Evolutionary conservation across 2,888 invertebrate species (phyloP), one percentile per base, ranked within the genome.

Genomic region (Linnaemya tessellans): DNA sequence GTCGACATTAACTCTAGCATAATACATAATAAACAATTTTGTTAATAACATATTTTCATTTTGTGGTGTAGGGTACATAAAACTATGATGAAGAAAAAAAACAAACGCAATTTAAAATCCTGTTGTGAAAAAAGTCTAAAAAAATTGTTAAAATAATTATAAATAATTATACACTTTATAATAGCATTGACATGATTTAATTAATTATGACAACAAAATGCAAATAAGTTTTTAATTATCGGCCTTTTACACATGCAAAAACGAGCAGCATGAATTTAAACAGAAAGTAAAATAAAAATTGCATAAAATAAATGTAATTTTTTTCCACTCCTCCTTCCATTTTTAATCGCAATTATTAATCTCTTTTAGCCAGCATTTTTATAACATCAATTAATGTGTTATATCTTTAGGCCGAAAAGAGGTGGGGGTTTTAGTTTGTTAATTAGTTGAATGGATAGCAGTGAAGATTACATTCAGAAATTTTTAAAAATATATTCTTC

Each of bases 161-260:
- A 85, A 85, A 85, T 79, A 85, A 85, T 85, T 85, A 85, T 80
- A 71, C 79, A 73, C 70, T 79, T 80, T 85, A 71, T 82, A 82
- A 82, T 67, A 82, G 79, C 85, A 82, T 82, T 85, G 82, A 85
- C 85, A 85, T 82, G 85, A 85, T 85, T 85, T 85, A 85, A 85
- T 85, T 85, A 85, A 85, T 85, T 85, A 85, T 85, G 85, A 85
- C 85, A 85, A 85, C 85, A 85, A 85, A 80, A 75, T 85, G 74
- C 70, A 65, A 75, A 82, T 75, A 82, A 82, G 80, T 80, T 82
- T 82, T 82, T 85, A 85, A 82, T 85, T 85, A 82, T 85, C 79
- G 54, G 75, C 65, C 74, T 74, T 82, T 74, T 43, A 49, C 11
- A 30, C 41, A 43, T 15, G 43, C 35, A 22, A 54, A 62, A 51